These are phyloP conservation scores for Sebastes nivosus DNA, from an alignment of 2,797 vertebrate species.

Conservation along the genomic window DNA sequence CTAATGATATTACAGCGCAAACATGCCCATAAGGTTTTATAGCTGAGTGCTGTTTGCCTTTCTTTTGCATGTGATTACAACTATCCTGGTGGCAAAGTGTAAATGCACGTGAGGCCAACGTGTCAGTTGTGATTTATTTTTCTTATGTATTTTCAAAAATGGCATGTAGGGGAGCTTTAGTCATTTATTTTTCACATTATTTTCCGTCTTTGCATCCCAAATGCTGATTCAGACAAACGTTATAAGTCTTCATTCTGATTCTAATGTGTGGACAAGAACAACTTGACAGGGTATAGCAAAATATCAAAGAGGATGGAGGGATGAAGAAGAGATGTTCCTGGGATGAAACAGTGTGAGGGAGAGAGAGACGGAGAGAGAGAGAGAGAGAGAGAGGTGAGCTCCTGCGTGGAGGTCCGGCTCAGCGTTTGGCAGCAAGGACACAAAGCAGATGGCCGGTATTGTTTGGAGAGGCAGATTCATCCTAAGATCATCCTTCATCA, in stretches of 20 bases:
- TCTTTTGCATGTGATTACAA: neutral
- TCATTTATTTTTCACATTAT: too few species aligned
- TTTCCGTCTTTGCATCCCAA: too few species aligned
- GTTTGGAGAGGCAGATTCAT: slow-evolving; percentile 60
- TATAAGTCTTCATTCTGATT: too few species aligned
- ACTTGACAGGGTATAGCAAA: neutral
- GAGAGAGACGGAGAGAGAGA: too few species aligned
- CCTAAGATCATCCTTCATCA: slow-evolving; percentile 55
- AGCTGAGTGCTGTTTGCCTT: neutral
- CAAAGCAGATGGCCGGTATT: slow-evolving; percentile 68
- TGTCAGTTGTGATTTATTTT: too few species aligned
- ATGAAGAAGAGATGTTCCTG: neutral
- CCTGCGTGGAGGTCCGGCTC: neutral
- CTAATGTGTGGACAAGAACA: neutral
- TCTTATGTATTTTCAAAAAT: too few species aligned
- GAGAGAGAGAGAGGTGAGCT: neutral
- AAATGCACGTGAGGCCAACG: neutral
- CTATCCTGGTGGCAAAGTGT: neutral
- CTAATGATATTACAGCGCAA: neutral
- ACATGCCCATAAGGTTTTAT: neutral
- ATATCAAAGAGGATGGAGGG: neutral
- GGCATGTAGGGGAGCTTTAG: too few species aligned
- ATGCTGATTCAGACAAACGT: too few species aligned
- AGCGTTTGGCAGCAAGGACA: slow-evolving; percentile 23
- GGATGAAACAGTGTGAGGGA: neutral